Evolutionary conservation across 2,888 invertebrate genomes (phyloP), one percentile per base, ranked within the genome.

Genomic region (Pelosia muscerda): DNA sequence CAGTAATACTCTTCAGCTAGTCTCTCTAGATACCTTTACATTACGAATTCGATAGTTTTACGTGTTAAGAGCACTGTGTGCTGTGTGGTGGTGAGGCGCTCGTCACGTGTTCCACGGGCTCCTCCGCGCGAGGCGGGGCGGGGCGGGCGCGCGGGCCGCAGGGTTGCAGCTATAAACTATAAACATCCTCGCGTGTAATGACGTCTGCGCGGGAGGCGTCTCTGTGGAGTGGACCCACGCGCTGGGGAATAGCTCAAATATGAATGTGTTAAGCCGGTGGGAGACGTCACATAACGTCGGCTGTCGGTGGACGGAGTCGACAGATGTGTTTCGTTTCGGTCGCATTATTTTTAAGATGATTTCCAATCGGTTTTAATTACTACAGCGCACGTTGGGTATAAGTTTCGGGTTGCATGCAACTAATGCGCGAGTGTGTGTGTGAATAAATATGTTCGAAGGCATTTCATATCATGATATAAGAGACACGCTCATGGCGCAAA

Each of bases 151-250:
- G 15, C 23, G 23, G 23, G 19, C 19, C 11, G 34, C 34, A 34
- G 38, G 60, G 42, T 11, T 49, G 60, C 26, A 11, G n/a, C 25
- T 19, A 49, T 61, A 26, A 49, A 60, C 25, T 19, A 49, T 61
- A 26, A 49, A 60, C 19, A 49, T 13, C n/a, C 42, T 26, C 60
- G 60, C 26, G n/a, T 25, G 42, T n/a, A 28, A 26, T 22, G 49
- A 26, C 42, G 28, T 61, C 26, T 28, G 3, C 2, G 60, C 26
- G 61, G 49, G 61, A 61, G 61, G 61, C 19, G n/a, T 8, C 49
- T 19, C 19, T 23, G 9, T 23, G 15, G 10, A 25, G 9, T 9
- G 6, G n/a, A 38, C 6, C 10, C 13, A 11, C 31, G 22, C 8
- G 8, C 13, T 22, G 22, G 19, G 13, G 31, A 13, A 34, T n/a